A percentile compares a stretch with the other conserved stretches of the same genome.
Evolutionary conservation across 2,113 vertebrate genomes (phyloP).

Genomic region (Bubalus kerabau): DNA sequence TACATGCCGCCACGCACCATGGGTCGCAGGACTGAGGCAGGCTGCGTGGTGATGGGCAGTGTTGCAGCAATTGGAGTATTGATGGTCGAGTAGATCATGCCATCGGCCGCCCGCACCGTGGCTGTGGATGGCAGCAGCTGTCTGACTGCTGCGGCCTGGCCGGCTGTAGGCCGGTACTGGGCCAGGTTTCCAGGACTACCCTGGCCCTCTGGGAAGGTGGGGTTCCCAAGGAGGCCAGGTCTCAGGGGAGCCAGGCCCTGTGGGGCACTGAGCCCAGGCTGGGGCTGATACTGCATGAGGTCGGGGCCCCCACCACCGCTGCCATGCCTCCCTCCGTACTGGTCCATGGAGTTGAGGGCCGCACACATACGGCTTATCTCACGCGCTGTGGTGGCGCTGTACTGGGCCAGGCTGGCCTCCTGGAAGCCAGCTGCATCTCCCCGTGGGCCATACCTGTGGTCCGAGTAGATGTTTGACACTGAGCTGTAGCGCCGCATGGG

Average conservation of each 20-base stretch:
- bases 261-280: conserved; percentile 79
- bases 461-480: conserved; percentile 95
- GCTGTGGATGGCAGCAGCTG: conserved; percentile 90
- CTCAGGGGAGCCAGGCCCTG: conserved; percentile 88
- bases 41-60: conserved; percentile 98
- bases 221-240: conserved; percentile 88
- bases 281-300: conserved; percentile 86
- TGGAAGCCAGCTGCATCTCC: conserved; percentile 86
- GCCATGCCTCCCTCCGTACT: conserved; percentile 88
- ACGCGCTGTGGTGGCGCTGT: conserved; percentile 95
- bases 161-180: conserved; percentile 80
- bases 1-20: conserved; percentile 91
- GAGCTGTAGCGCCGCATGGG: conserved; percentile 95
- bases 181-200: conserved; percentile 86
- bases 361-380: conserved; percentile 99
- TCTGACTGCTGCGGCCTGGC: conserved; percentile 87
- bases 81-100: conserved; percentile 99
- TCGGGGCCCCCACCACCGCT: conserved; percentile 83
- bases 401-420: conserved; percentile 94
- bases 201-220: conserved; percentile 84
- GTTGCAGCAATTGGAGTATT: conserved; percentile 98
- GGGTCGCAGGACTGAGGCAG: conserved; percentile 88
- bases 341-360: conserved; percentile 96
- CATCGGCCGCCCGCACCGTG: conserved; percentile 91
- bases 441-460: conserved; percentile 86